Base-by-base conservation (phyloP, 2,113 vertebrate species). In the Forbesichthys agassizii region DNA sequence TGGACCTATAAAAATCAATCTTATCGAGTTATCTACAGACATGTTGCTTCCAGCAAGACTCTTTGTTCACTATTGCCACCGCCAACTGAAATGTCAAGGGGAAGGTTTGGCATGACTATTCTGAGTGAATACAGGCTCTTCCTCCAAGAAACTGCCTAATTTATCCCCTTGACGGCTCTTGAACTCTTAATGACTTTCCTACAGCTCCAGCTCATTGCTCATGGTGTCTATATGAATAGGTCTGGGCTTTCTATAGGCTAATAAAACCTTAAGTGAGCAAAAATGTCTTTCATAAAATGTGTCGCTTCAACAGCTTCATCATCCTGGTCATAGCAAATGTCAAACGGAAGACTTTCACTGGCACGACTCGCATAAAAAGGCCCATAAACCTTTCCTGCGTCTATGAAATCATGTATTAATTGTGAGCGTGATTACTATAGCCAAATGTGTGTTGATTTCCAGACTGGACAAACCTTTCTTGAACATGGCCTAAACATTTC, bases 221-320 rank as follows among this genome's bases (percentile, higher is more conserved):
- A 63, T 60, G 18, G 20, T 59, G 66, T 58, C 56, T 48, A 27
- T 33, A 64, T 9, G 78, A 79, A 64, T 60, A n/a, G 18, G n/a
- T 71, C 79, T 57, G 66, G 71, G 74, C 69, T 86, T 88, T 72
- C 77, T 81, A 81, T 73, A 71, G 69, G 83, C 81, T 83, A 90
- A 92, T 93, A 91, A 92, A 93, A 88, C 82, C 66, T 80, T 88
- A 89, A 91, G 91, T 86, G 89, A 85, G 86, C 86, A 86, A 90
- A 90, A 90, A 88, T 71, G 84, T 84, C 84, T 83, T 91, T 90
- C 88, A 89, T 90, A 89, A 90, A 91, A 86, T 51, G 78, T 78
- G 70, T 76, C 71, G 74, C 81, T 84, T 89, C 84, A 86, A 85
- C 77, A 73, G 84, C 81, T 91, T 91, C 86, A 92, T 90, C 84